These are phyloP conservation scores for Latrodectus hesperus DNA, from an alignment of 2,888 invertebrate genomes.

Conservation along the genomic window DNA sequence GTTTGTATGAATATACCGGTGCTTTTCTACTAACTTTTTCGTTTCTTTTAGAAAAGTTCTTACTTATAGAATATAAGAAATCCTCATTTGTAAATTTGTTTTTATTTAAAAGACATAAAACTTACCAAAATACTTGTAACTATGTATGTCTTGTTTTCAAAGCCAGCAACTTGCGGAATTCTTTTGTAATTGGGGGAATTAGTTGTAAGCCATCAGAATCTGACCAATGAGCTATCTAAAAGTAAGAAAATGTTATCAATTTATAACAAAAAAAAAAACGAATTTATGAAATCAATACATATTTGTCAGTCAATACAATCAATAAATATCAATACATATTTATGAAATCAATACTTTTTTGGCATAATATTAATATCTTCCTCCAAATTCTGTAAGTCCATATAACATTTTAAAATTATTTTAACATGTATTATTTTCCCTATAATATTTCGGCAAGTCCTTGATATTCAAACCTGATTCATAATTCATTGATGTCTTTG, in stretches of 20 bases:
- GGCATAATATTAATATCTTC: no score
- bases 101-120: background rate
- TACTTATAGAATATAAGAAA: background rate
- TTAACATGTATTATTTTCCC: no score
- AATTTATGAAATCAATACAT: no score
- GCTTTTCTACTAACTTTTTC: background rate
- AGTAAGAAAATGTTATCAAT: background rate
- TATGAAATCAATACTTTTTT: no score
- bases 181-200: constrained; percentile 85
- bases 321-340: no score
- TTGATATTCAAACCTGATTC: no score
- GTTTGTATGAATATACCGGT: background rate
- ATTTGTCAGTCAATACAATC: no score
- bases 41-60: background rate
- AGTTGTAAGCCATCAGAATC: constrained; percentile 85
- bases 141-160: constrained; percentile 88
- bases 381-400: no score
- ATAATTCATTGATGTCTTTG: no score
- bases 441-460: no score
- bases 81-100: background rate
- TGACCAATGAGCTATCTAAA: constrained; percentile 89
- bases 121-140: constrained; percentile 86
- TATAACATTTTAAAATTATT: no score
- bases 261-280: no score
- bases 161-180: constrained; percentile 81